These are phyloP conservation scores for Neodon shergylaensis DNA, from an alignment of 2,113 vertebrate genomes.

Conservation along the genomic window DNA sequence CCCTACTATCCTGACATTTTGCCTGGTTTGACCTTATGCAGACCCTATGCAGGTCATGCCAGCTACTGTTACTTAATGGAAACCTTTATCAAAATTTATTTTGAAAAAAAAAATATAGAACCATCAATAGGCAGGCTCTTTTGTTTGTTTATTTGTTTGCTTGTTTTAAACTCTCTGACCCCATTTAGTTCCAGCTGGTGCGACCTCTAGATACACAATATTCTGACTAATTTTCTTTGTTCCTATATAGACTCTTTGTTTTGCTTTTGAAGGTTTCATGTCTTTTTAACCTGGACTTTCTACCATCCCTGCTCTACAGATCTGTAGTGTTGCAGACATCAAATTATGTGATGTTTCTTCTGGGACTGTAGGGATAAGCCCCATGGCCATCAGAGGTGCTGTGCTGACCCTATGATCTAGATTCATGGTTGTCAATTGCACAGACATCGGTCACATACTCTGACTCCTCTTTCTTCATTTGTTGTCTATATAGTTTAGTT, in stretches of 20 bases:
- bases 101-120: not conserved
- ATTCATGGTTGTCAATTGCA: not conserved
- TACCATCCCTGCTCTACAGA: not conserved
- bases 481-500: not conserved
- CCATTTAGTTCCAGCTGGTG: not conserved
- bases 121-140: not conserved
- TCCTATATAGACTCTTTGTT: not conserved
- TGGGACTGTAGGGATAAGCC: not conserved
- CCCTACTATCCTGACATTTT: not conserved
- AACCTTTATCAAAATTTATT: not conserved
- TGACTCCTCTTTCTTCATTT: not conserved
- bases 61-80: not conserved
- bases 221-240: not conserved
- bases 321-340: not conserved
- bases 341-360: not conserved
- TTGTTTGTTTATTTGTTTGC: not conserved
- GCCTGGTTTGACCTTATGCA: not conserved
- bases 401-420: not conserved
- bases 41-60: no score
- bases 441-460: not conserved
- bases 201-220: not conserved
- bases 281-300: slow-evolving; percentile 12
- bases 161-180: not conserved
- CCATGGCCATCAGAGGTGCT: not conserved
- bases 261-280: not conserved